phyloP scores from a whole-genome alignment of 1,140 invertebrate genomes.

The Orchestia grillus region DNA sequence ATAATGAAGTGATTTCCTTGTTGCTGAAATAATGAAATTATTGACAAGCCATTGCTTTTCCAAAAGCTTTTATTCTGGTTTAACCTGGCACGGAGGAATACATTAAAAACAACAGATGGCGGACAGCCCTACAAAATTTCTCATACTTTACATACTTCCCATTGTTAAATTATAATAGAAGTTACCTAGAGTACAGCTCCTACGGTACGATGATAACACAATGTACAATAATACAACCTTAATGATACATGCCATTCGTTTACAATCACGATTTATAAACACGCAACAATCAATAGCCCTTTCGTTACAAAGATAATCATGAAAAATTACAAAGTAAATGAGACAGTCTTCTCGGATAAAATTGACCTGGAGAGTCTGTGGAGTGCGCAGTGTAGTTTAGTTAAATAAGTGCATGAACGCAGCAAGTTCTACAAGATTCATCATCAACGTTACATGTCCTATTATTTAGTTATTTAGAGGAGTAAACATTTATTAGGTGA shows the following conservation, averaged over 20 bases:
- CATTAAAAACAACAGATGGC: background rate
- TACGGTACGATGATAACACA: background rate
- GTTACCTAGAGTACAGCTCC: background rate
- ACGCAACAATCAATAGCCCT: constrained; percentile 22
- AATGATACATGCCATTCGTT: background rate
- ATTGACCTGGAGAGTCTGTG: background rate
- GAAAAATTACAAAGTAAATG: background rate
- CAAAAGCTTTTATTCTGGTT: too few relatives aligned
- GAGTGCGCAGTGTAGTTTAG: background rate
- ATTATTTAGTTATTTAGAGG: background rate
- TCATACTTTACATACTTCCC: background rate
- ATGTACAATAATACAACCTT: background rate
- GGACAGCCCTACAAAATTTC: background rate
- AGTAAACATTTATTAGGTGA: background rate
- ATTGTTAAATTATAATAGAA: background rate
- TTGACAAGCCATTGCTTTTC: too few relatives aligned
- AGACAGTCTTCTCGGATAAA: background rate
- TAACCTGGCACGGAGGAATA: too few relatives aligned
- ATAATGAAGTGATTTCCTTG: background rate
- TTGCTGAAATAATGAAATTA: background rate
- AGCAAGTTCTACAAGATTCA: background rate
- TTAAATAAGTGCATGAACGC: background rate
- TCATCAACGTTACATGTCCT: background rate
- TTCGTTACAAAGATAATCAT: background rate
- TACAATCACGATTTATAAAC: background rate